These are phyloP conservation scores for Phyllostomus discolor DNA, from an alignment of 2,113 vertebrate species.

Conservation along the genomic window DNA sequence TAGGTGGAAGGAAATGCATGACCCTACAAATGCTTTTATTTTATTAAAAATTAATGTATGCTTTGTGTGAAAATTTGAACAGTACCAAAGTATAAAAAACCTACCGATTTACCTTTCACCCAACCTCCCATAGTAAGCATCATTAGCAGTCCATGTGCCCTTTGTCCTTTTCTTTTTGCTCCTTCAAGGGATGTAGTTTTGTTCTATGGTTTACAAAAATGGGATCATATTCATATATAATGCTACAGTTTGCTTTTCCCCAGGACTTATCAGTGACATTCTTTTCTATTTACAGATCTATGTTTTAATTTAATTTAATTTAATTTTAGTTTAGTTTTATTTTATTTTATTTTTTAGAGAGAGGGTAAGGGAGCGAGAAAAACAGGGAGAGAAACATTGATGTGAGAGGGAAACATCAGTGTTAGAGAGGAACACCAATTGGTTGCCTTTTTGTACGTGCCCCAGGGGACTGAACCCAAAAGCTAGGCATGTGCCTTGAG, in stretches of 20 bases:
- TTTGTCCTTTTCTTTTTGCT: neutral
- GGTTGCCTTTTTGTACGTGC: too few relatives aligned
- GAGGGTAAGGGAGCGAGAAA: too few relatives aligned
- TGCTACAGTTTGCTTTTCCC: neutral
- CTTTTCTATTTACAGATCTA: neutral
- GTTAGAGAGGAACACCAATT: too few relatives aligned
- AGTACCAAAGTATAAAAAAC: neutral
- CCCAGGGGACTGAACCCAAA: too few relatives aligned
- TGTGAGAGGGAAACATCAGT: too few relatives aligned
- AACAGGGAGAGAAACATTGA: too few relatives aligned
- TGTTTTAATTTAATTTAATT: neutral
- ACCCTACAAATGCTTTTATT: neutral
- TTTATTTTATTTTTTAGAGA: too few relatives aligned
- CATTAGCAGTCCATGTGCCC: neutral
- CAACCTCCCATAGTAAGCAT: neutral
- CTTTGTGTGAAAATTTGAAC: neutral
- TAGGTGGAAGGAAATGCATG: neutral
- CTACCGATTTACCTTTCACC: neutral
- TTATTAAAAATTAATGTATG: neutral
- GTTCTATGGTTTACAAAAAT: neutral
- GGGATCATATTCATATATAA: neutral
- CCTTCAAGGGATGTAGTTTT: neutral
- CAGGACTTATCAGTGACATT: neutral
- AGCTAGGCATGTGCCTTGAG: too few relatives aligned
- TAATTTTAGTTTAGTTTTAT: too few relatives aligned